Evolutionary conservation across 1,140 invertebrate species (phyloP), one percentile per base, ranked within the genome.

Genomic region (Drosophila teissieri): DNA sequence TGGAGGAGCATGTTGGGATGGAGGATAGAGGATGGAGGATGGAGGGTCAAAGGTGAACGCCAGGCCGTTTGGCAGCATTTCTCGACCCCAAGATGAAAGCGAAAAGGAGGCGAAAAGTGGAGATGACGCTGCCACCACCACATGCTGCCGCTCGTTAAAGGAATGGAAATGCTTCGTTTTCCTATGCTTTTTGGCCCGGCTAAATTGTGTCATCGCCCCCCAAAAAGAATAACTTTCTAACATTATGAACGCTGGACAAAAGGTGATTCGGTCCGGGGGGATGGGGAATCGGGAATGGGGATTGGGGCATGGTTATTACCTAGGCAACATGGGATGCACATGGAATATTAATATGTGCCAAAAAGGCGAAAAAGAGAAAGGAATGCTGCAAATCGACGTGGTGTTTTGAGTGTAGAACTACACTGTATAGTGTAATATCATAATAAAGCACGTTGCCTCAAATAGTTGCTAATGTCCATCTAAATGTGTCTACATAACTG

Each of bases 271-370:
- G 15, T 2, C 11, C 8, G 27, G 27, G 37, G 24, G 37, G 31
- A 31, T 31, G 31, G 31, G 19, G 19, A 19, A 2, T 19, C 1
- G 19, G 19, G 19, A 19, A 2, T 19, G 19, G 19, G 19, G 1
- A 1, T 2, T 19, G 19, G 1, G 19, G 31, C 31, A 31, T 49
- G 46, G n/a, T 22, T 70, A 57, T 70, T 70, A 72, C 68, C 65
- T 70, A 31, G 52, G 17, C 67, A 57, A 65, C 49, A 27, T 56
- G 51, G 51, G 68, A 70, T 72, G 68, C 68, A 72, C 67, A 72
- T 72, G 68, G 68, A 72, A 72, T 72, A 57, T 72, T 70, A 72
- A 70, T 72, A 72, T 72, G 68, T 72, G 63, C 67, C 67, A 69
- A 69, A 69, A 52, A 73, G 40, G 27, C 69, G 40, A 45, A 73